A percentile compares a stretch with the other conserved stretches of the same genome.
phyloP scores from a whole-genome alignment of 2,888 invertebrate genomes.

The Tetanocera ferruginea region DNA sequence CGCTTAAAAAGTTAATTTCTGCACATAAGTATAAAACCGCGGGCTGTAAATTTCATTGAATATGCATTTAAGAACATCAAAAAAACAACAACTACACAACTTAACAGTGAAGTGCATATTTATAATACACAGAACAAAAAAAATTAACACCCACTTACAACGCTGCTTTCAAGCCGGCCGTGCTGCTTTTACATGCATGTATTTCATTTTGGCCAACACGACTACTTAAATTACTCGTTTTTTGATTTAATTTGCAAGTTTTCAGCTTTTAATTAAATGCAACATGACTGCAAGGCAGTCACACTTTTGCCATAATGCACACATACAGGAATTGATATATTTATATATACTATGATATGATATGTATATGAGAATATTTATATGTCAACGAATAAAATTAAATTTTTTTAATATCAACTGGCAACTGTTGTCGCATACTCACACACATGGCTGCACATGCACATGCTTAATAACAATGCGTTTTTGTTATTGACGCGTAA shows the following conservation, averaged over 20 bases:
- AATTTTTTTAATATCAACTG: conserved; percentile 11
- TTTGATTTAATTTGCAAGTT: conserved; percentile 53
- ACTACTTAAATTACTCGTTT: conserved; percentile 25
- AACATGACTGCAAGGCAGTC: conserved; percentile 53
- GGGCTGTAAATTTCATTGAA: conserved; percentile 39
- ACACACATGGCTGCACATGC: background rate
- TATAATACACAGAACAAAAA: too few relatives aligned
- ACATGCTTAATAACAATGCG: conserved; percentile 44
- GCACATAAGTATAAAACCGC: conserved; percentile 39
- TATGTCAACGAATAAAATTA: background rate
- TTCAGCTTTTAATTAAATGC: conserved; percentile 67
- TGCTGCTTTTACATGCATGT: background rate
- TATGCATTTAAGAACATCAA: conserved; percentile 22
- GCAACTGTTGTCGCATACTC: background rate
- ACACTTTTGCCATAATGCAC: conserved; percentile 22
- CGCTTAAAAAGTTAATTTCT: conserved; percentile 37
- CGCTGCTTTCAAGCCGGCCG: too few relatives aligned
- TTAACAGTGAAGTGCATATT: too few relatives aligned
- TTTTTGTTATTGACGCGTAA: conserved; percentile 52
- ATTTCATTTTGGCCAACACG: background rate
- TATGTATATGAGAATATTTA: background rate
- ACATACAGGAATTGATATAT: conserved; percentile 23
- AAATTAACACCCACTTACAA: too few relatives aligned
- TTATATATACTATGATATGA: background rate
- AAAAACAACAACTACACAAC: background rate